phyloP scores from a whole-genome alignment of 2,797 vertebrate species.

The Cichlasoma orientale region DNA sequence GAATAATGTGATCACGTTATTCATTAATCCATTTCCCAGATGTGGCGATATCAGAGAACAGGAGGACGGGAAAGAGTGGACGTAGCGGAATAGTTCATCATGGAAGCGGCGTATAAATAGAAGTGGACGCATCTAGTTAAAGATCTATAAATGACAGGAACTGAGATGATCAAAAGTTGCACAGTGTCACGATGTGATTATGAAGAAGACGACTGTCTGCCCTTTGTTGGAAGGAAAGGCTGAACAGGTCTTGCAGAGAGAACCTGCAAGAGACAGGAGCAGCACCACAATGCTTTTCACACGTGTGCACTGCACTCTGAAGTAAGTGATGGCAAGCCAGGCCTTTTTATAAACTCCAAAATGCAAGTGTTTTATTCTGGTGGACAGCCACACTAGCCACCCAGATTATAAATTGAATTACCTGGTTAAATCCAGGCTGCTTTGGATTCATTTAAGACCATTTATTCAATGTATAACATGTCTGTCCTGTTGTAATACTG shows the following conservation, averaged over 20 bases:
- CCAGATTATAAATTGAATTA: background rate
- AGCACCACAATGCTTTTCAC: background rate
- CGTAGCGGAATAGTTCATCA: background rate
- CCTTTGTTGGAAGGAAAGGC: background rate
- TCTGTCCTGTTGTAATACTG: background rate
- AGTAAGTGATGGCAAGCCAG: rapidly evolving
- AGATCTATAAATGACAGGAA: background rate
- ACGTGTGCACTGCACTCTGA: rapidly evolving
- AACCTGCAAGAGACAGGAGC: rapidly evolving
- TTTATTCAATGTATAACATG: background rate
- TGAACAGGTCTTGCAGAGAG: no score
- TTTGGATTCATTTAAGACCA: background rate
- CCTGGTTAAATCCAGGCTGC: background rate
- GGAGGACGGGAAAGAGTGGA: background rate
- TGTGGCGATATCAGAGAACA: conserved; percentile 7
- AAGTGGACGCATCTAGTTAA: background rate
- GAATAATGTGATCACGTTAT: conserved; percentile 39
- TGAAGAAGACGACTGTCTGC: background rate
- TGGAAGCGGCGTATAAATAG: rapidly evolving
- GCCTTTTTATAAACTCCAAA: rapidly evolving
- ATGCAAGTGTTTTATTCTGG: background rate
- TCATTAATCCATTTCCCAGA: conserved; percentile 43
- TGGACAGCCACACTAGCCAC: background rate
- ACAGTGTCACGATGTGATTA: background rate
- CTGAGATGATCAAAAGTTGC: background rate